Base-by-base conservation (phyloP, 23 tunicate species). In the Clavelina lepadiformis region DNA sequence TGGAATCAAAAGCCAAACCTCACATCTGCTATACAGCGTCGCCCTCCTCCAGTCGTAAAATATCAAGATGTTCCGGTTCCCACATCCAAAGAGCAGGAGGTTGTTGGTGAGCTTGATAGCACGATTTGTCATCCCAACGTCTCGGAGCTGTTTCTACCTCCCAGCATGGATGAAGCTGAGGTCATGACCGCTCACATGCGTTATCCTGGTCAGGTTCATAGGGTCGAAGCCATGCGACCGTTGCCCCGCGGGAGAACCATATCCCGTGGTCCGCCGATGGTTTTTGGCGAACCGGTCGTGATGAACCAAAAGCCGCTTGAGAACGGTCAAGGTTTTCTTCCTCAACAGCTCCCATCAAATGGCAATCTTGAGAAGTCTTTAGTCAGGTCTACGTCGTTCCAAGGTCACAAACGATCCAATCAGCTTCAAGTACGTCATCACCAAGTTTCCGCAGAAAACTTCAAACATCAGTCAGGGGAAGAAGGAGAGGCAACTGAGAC, bases 131-230 rank as follows among this genome's bases (percentile, higher is more conserved):
- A 38, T 18, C 25, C 56, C 30, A 63, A 47, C 26, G 71, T 63
- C 3, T 65, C 82, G 1, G 82, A 76, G n/a, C 73, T 76, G 2
- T n/a, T 66, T 30, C 73, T 76, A 29, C 82, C 82, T 2, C 82
- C 82, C 8, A 55, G 41, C 45, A 76, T 76, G 82, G 73, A 65
- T 11, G 54, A 22, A n/a, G 1, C 69, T 2, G 82, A 76, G 23
- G 82, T 76, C 3, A 76, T 76, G 82, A 76, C 82, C 1, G 82
- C 73, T 18, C 73, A 76, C 46, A 76, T 76, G 82, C 73, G 73
- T 27, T 76, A 76, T 30, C 82, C 82, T 5, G 73, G 26, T 13
- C 82, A 76, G 56, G 82, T 76, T 1, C 82, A 76, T 45, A 55
- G 73, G 33, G 59, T 76, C 44, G 82, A 76, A 41, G 73, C 73